Percentiles rank a stretch among this genome's conserved stretches.
These are phyloP conservation scores for Syritta pipiens DNA, from an alignment of 2,888 invertebrate genomes.

Conservation along the genomic window DNA sequence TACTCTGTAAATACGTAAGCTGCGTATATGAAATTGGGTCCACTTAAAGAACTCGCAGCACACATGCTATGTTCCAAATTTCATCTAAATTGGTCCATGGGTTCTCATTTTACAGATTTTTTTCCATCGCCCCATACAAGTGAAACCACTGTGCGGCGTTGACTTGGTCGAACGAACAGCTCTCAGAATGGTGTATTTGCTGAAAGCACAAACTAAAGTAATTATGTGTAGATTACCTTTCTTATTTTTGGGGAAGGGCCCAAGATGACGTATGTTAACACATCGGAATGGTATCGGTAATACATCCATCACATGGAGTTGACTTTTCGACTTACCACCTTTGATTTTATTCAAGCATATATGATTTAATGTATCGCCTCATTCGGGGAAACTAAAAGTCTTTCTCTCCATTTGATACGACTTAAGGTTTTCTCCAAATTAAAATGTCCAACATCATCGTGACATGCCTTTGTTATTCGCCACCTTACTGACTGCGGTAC, in stretches of 20 bases:
- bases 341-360: conserved; percentile 65
- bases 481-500: conserved; percentile 63
- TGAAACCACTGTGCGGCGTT: conserved; percentile 42
- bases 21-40: no score
- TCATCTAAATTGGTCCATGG: no score
- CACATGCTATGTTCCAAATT: no score
- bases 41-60: no score
- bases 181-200: conserved; percentile 60
- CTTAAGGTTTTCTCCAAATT: conserved; percentile 66
- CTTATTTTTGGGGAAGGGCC: conserved; percentile 68
- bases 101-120: no score
- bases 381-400: conserved; percentile 69
- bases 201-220: conserved; percentile 55
- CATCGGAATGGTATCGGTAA: conserved; percentile 53
- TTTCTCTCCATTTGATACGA: conserved; percentile 39
- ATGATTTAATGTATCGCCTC: conserved; percentile 65
- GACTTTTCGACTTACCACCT: conserved; percentile 54
- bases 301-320: conserved; percentile 46
- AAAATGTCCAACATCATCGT: conserved; percentile 71
- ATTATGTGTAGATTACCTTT: conserved; percentile 52
- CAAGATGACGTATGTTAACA: conserved; percentile 66
- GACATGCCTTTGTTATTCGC: conserved; percentile 60
- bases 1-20: no score
- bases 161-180: conserved; percentile 65
- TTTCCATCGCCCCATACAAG: no score